These are phyloP conservation scores for Drosophila simulans DNA, from an alignment of 1,140 invertebrate genomes.

Conservation along the genomic window DNA sequence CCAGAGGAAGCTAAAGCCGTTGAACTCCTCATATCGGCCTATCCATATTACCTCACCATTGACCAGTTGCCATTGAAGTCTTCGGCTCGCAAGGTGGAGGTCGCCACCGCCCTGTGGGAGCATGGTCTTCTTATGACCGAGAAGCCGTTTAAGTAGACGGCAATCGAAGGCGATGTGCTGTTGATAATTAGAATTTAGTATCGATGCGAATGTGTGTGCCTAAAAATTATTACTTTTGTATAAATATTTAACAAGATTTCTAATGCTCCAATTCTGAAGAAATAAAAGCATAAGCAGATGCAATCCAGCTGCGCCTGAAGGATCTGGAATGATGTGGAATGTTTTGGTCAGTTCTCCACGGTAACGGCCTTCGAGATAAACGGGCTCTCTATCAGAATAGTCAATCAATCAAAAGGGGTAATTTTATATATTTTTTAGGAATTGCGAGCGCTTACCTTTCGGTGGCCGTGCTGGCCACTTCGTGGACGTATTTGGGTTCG, in stretches of 20 bases:
- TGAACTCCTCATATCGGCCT: slow-evolving; percentile 89
- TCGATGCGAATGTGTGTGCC: background rate
- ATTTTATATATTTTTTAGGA: background rate
- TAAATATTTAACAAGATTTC: background rate
- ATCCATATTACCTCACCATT: slow-evolving; percentile 91
- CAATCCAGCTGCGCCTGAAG: slow-evolving; percentile 95
- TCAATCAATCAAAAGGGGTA: background rate
- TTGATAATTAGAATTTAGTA: background rate
- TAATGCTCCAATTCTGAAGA: background rate
- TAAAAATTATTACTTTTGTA: background rate
- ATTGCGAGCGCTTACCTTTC: slow-evolving; percentile 88
- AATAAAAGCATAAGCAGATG: slow-evolving; percentile 87
- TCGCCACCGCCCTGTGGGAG: slow-evolving; percentile 90
- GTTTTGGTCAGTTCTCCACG: slow-evolving; percentile 96
- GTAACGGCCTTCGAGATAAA: slow-evolving; percentile 96
- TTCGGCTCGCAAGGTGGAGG: slow-evolving; percentile 87
- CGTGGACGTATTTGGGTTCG: slow-evolving; percentile 87
- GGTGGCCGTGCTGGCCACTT: slow-evolving; percentile 87
- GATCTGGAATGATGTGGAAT: slow-evolving; percentile 96
- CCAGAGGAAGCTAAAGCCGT: slow-evolving; percentile 88
- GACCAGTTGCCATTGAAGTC: slow-evolving; percentile 89
- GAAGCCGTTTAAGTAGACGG: slow-evolving; percentile 84
- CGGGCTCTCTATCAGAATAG: slow-evolving; percentile 86
- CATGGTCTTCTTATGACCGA: slow-evolving; percentile 88
- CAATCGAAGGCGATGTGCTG: background rate